Conservation (phyloP, 2,797 vertebrate species). For the Chiropotes sagulatus region DNA sequence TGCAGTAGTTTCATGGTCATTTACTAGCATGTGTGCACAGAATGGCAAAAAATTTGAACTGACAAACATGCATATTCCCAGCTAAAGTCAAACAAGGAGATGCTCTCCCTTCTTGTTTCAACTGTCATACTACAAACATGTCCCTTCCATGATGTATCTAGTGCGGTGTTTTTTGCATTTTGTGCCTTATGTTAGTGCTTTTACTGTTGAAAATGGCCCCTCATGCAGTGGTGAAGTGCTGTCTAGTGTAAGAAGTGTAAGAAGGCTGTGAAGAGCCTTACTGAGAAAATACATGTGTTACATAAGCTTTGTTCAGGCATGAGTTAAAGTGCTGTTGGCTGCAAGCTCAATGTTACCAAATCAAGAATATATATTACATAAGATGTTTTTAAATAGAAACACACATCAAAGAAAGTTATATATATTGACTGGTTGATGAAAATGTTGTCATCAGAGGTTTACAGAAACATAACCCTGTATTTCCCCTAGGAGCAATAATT, state of each 20-base stretch:
- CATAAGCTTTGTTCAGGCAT: background rate
- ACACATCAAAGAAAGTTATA: background rate
- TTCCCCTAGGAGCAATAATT: background rate
- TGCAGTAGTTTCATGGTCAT: background rate
- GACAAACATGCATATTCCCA: background rate
- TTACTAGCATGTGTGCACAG: background rate
- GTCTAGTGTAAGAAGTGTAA: background rate
- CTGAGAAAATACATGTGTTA: background rate
- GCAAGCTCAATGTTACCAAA: background rate
- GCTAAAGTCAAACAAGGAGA: background rate
- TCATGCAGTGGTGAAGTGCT: background rate
- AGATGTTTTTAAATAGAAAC: background rate
- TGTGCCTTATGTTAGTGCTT: background rate
- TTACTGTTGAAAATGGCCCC: background rate
- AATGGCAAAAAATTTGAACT: background rate
- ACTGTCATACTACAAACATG: background rate
- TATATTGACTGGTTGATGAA: background rate
- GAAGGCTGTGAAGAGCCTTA: background rate
- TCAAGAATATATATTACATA: background rate
- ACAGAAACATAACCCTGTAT: background rate
- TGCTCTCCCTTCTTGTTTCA: background rate
- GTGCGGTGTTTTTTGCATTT: background rate
- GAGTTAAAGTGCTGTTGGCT: background rate
- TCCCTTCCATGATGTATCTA: background rate
- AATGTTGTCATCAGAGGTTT: background rate